These are phyloP conservation scores for Drosophila erecta DNA, from an alignment of 1,140 invertebrate genomes.

Conservation along the genomic window DNA sequence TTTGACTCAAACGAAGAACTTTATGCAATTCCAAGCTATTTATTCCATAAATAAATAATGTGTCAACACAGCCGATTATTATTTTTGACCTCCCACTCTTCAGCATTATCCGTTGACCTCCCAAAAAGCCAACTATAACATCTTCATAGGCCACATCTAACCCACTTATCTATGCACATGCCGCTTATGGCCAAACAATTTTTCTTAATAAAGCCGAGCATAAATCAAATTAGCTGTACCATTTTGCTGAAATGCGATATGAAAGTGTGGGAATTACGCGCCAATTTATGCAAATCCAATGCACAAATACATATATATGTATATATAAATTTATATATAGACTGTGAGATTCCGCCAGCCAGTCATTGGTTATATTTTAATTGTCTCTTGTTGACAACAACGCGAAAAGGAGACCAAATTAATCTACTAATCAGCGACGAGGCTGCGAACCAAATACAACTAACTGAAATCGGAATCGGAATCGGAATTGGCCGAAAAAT, in stretches of 20 bases:
- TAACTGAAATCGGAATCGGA: conserved; percentile 6
- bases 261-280: conserved; percentile 77
- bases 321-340: no score
- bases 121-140: conserved; percentile 20
- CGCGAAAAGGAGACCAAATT: conserved; percentile 41
- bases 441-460: conserved; percentile 53
- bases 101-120: conserved; percentile 3
- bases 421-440: conserved; percentile 75
- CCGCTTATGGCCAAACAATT: conserved; percentile 40
- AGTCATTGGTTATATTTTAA: conserved; percentile 73
- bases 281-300: conserved; percentile 73
- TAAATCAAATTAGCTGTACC: conserved; percentile 78
- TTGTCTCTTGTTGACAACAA: conserved; percentile 74
- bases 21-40: neutral
- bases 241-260: conserved; percentile 75
- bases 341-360: neutral
- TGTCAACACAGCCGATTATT: neutral
- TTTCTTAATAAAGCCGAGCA: conserved; percentile 68
- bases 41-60: neutral
- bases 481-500: conserved; percentile 31
- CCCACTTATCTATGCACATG: neutral
- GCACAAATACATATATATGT: neutral
- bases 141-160: conserved; percentile 27
- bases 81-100: neutral
- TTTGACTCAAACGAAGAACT: neutral